phyloP scores from a whole-genome alignment of 2,113 vertebrate genomes.

The Perca fluviatilis region DNA sequence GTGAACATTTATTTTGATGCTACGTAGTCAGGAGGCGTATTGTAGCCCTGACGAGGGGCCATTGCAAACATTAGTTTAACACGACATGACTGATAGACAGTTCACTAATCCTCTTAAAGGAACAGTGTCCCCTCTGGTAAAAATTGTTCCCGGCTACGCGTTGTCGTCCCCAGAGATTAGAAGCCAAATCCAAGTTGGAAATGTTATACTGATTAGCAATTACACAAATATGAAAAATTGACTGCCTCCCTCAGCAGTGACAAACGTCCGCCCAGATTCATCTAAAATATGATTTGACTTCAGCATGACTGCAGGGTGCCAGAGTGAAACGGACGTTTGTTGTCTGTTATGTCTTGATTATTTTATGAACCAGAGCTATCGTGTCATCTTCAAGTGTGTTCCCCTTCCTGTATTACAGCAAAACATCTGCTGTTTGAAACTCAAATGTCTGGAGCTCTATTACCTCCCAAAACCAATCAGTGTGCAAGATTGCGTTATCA shows the following conservation, averaged over 20 bases:
- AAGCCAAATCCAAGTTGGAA: conserved; percentile 75
- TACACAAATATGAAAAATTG: conserved; percentile 66
- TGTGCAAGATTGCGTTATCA: conserved; percentile 72
- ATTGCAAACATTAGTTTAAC: conserved; percentile 80
- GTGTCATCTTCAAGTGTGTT: conserved; percentile 62
- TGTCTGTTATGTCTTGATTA: conserved; percentile 30
- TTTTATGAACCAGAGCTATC: conserved; percentile 51
- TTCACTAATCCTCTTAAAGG: conserved; percentile 85
- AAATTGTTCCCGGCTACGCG: conserved; percentile 70
- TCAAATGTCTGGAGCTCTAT: conserved; percentile 67
- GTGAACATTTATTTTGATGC: conserved; percentile 77
- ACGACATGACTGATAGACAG: conserved; percentile 81
- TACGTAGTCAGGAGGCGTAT: conserved; percentile 73
- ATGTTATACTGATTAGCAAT: conserved; percentile 79
- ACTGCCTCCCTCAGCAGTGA: conserved; percentile 50
- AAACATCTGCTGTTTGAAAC: conserved; percentile 79
- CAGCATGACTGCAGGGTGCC: conserved; percentile 34
- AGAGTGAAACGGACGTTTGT: conserved; percentile 58
- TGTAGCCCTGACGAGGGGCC: conserved; percentile 67
- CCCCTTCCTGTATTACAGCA: conserved; percentile 66
- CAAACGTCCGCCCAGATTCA: conserved; percentile 35
- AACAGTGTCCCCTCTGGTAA: conserved; percentile 84
- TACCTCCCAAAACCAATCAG: conserved; percentile 80
- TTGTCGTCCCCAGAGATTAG: conserved; percentile 77
- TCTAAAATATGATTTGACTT: conserved; percentile 58